Base-by-base conservation (phyloP, 2,113 vertebrate species). In the Procavia capensis region DNA sequence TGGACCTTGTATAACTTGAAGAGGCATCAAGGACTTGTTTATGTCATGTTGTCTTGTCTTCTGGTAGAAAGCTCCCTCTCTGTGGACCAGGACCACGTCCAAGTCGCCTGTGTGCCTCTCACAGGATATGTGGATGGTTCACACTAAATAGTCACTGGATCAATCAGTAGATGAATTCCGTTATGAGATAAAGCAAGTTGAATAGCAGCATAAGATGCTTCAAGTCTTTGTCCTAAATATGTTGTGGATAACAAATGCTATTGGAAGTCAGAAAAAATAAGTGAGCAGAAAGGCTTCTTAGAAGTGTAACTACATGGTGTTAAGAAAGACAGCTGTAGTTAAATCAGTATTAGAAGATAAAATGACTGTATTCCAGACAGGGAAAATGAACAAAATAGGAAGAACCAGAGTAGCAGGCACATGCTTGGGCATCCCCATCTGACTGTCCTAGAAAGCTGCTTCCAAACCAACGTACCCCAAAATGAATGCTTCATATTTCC, bases 341-440 rank as follows among this genome's bases (percentile, higher is more conserved):
- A 59, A 29, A 14, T 85, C 50, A 70, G 19, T 50, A 45, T 17
- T 79, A 61, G 50, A 90, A 82, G 79, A 54, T 19, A 82, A 90
- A n/a, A 43, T 87, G 43, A 22, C 70, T 92, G 27, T 59, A 78
- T 84, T 96, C 61, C 89, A 96, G 64, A 29, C 17, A 57, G 89
- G 93, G 41, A 61, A 93, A 88, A 86, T 39, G 45, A 87, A 41
- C 75, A 43, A 36, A 63, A 54, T 20, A 20, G 80, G 76, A 93
- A 86, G 17, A 50, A 82, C 61, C 39, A 45, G 39, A 88, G 68
- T 83, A 68, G 66, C 43, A 29, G 57, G 45, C 70, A 92, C 86
- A 72, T 34, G 45, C 41, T 79, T 54, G 54, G 64, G 57, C 27
- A 50, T 88, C 75, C 79, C 80, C 80, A 74, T 75, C 66, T 93